These are phyloP conservation scores for Macrosoma leucophasiata DNA, from an alignment of 2,888 invertebrate genomes.

Conservation along the genomic window DNA sequence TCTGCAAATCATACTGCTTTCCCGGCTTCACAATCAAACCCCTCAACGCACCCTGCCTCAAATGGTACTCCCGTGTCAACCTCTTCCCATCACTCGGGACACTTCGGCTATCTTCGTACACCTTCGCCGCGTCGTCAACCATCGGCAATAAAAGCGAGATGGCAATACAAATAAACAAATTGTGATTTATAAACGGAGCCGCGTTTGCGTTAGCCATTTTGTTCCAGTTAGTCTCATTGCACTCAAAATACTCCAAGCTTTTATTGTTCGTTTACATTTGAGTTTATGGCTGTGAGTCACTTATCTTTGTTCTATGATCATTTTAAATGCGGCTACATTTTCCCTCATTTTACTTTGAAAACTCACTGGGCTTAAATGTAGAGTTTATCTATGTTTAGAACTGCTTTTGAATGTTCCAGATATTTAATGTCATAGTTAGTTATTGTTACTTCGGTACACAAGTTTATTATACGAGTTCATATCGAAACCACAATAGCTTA, in stretches of 20 bases:
- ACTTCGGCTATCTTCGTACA: conserved; percentile 50
- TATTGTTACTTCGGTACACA: conserved; percentile 22
- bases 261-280: conserved; percentile 31
- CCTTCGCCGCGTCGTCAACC: conserved; percentile 52
- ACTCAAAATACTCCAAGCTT: conserved; percentile 33
- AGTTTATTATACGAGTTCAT: no score
- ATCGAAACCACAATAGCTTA: no score
- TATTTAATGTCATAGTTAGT: conserved; percentile 10
- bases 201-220: conserved; percentile 68
- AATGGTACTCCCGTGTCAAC: conserved; percentile 76
- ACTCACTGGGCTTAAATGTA: conserved; percentile 7
- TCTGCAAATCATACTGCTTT: conserved; percentile 76
- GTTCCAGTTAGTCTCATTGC: conserved; percentile 48
- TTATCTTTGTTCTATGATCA: no score
- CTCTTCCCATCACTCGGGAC: conserved; percentile 53
- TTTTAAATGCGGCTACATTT: no score
- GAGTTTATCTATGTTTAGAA: not conserved
- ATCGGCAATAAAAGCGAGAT: conserved; percentile 64
- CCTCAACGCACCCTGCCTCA: conserved; percentile 81
- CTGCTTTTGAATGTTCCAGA: conserved; percentile 4
- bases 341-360: conserved; percentile 20
- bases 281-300: conserved; percentile 50
- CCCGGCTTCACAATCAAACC: conserved; percentile 81
- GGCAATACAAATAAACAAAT: conserved; percentile 69
- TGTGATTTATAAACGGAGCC: conserved; percentile 62